Evolutionary conservation across 2,113 vertebrate genomes (phyloP).

Genomic region (Pipa parva): DNA sequence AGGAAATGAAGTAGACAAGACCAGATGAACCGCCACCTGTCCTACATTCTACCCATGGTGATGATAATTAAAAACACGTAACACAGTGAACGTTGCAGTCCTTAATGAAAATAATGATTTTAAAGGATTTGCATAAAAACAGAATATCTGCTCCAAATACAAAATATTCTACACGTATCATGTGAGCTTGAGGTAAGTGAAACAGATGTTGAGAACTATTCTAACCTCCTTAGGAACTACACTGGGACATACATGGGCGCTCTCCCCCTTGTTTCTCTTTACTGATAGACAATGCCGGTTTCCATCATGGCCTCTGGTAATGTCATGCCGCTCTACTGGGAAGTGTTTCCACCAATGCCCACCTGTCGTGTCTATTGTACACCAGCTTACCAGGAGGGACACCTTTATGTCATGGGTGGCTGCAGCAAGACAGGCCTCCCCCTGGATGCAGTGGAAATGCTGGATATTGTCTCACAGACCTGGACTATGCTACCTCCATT

Average conservation of each 20-base stretch:
- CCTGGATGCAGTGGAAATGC: conserved; percentile 75
- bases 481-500: conserved; percentile 80
- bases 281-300: conserved; percentile 62
- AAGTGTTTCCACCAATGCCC: conserved; percentile 83
- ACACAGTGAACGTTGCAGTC: not conserved
- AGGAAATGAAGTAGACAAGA: not conserved
- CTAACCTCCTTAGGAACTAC: conserved; percentile 12
- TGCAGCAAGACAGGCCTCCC: conserved; percentile 80
- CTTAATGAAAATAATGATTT: not conserved
- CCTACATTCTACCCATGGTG: not conserved
- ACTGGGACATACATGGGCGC: conserved; percentile 15
- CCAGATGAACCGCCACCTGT: conserved; percentile 9
- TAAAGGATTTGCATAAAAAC: not conserved
- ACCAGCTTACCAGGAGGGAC: conserved; percentile 73
- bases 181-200: not conserved
- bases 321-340: conserved; percentile 79
- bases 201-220: conserved; percentile 32
- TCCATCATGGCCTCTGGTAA: conserved; percentile 75
- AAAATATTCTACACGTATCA: not conserved
- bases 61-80: not conserved
- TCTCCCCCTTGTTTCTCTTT: conserved; percentile 2
- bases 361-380: conserved; percentile 88
- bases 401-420: conserved; percentile 87
- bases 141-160: not conserved
- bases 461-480: conserved; percentile 78